Base-by-base conservation (phyloP, 2,888 invertebrate species). In the Camptogramma bilineatum region DNA sequence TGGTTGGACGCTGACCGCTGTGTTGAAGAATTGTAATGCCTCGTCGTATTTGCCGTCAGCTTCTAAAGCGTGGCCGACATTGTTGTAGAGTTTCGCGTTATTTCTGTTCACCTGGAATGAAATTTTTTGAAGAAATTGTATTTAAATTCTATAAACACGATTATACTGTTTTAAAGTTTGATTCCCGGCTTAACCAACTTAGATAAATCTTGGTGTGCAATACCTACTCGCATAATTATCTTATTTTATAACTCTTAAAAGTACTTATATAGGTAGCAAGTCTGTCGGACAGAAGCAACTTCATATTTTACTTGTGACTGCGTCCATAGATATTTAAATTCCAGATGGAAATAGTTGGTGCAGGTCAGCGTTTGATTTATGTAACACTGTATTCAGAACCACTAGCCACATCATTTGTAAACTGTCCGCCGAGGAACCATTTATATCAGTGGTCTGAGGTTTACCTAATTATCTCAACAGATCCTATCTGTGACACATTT, bases 81-180 rank as follows among this genome's bases (percentile, higher is more conserved):
- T 99, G 90, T 99, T 99, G 91, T 97, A 99, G 21, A 99, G 94
- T 87, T 99, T 99, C 21, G 99, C 99, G 90, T 99, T 99, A 71
- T 96, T 95, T 74, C 96, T 96, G 84, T 98, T 98, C 52, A 98
- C 94, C 90, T 94, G 88, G 97, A 94, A 17, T 9, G 0, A 9
- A 0, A 1, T 16, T 16, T 95, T 96, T 96, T 44, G 47, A 44
- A 24, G 4, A 17, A 34, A 48, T 10, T 4, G 7, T 13, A 8
- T 51, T 44, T 8, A 42, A n/a, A n/a, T n/a, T n/a, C n/a, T n/a
- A n/a, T n/a, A n/a, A n/a, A n/a, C n/a, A n/a, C n/a, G n/a, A n/a
- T n/a, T n/a, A n/a, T n/a, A n/a, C n/a, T n/a, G 50, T 7, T 28
- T 28, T 28, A 8, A 7, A 28, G 28, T 4, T 28, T 5, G 28